These are phyloP conservation scores for Drosophila athabasca DNA, from an alignment of 1,140 invertebrate genomes.

Conservation along the genomic window DNA sequence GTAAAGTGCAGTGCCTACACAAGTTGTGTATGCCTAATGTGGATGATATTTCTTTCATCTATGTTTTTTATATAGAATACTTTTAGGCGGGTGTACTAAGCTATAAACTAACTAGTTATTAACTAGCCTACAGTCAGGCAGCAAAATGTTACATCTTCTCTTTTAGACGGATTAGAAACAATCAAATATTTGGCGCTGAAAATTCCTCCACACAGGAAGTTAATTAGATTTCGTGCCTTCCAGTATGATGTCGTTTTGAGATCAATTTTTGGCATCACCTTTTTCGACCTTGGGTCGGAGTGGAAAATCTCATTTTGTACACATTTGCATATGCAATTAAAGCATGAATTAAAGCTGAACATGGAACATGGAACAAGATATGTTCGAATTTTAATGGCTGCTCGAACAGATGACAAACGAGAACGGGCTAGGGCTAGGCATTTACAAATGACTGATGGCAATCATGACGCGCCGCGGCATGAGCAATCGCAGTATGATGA, in stretches of 20 bases:
- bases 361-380: conserved; percentile 47
- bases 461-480: conserved; percentile 52
- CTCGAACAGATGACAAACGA: conserved; percentile 58
- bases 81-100: conserved; percentile 15
- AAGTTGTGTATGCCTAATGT: not conserved
- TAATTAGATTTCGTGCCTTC: no score
- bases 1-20: conserved; percentile 4
- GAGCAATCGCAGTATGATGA: conserved; percentile 49
- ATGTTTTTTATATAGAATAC: not conserved
- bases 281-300: conserved; percentile 3
- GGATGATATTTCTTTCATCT: not conserved
- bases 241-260: no score
- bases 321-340: conserved; percentile 56
- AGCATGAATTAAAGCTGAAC: conserved; percentile 18
- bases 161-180: no score
- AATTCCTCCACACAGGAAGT: no score
- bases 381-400: conserved; percentile 62
- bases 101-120: no score
- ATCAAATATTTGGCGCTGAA: no score
- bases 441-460: conserved; percentile 49
- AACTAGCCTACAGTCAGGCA: no score
- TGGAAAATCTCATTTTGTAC: conserved; percentile 32
- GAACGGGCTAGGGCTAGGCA: conserved; percentile 39
- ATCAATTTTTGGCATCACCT: not conserved
- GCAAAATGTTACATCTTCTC: no score